Conservation (phyloP, 2,888 invertebrate species). For the Candidula unifasciata region DNA sequence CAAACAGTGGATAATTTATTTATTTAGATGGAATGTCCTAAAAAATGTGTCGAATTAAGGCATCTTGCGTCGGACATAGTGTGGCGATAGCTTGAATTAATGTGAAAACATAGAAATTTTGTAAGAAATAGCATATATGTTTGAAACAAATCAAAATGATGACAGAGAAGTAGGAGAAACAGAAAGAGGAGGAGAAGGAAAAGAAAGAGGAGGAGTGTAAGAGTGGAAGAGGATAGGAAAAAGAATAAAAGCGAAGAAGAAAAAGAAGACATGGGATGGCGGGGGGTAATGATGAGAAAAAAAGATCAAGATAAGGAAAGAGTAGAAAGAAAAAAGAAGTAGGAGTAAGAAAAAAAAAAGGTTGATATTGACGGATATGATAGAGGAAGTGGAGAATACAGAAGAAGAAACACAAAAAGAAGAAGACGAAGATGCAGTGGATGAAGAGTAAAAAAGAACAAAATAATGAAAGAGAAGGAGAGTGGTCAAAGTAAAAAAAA, state of each 20-base stretch:
- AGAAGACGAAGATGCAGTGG: not conserved
- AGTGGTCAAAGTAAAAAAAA: not conserved
- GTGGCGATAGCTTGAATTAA: too few relatives aligned
- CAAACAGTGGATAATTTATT: too few relatives aligned
- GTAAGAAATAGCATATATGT: too few relatives aligned
- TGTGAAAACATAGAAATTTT: too few relatives aligned
- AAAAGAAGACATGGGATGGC: not conserved
- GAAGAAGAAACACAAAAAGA: not conserved
- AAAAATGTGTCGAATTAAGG: too few relatives aligned
- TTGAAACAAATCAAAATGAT: too few relatives aligned
- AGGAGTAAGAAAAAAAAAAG: not conserved
- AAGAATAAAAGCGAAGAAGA: not conserved
- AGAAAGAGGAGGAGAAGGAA: too few relatives aligned
- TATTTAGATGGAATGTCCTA: too few relatives aligned
- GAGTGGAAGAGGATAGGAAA: not conserved
- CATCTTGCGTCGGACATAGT: too few relatives aligned
- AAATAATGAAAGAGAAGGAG: not conserved
- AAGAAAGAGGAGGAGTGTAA: not conserved
- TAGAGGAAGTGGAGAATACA: not conserved
- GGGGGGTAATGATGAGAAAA: not conserved
- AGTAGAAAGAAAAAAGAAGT: not conserved
- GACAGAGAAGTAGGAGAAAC: too few relatives aligned
- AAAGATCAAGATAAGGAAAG: not conserved
- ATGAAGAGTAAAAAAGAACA: not conserved
- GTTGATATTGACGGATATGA: not conserved